A percentile compares a stretch with the other conserved stretches of the same genome.
These are phyloP conservation scores for Zosterops borbonicus DNA, from an alignment of 2,113 vertebrate species.

Conservation along the genomic window DNA sequence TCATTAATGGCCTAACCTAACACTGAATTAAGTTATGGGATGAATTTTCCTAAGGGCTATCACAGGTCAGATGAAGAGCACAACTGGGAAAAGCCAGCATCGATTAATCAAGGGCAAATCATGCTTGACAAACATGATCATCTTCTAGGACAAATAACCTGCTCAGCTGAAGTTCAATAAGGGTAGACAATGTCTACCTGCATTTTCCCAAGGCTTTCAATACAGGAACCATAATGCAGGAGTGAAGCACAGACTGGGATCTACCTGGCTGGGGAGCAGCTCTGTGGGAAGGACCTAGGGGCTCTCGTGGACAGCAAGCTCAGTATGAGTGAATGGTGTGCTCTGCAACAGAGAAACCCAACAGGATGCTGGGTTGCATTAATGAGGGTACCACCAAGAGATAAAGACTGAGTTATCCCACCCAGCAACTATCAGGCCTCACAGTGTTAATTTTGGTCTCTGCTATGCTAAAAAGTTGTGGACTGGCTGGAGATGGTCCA, in stretches of 20 bases:
- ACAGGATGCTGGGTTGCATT: not conserved
- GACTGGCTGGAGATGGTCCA: not conserved
- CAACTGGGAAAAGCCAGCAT: not conserved
- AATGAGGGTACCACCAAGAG: not conserved
- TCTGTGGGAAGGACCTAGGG: not conserved
- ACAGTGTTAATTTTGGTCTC: not conserved
- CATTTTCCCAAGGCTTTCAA: not conserved
- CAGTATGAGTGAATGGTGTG: fast-evolving
- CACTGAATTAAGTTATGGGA: not conserved
- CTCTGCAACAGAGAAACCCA: not conserved
- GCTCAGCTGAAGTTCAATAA: not conserved
- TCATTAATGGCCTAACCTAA: not conserved
- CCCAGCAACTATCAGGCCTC: no score
- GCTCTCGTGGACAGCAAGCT: not conserved
- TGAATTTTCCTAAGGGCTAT: not conserved
- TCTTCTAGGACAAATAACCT: not conserved
- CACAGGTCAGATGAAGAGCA: not conserved
- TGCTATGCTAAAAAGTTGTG: no score
- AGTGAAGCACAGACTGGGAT: not conserved
- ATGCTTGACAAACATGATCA: not conserved
- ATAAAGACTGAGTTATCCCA: not conserved
- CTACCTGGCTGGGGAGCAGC: not conserved
- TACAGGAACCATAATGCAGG: not conserved
- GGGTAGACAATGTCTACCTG: not conserved
- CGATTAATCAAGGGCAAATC: not conserved